Evolutionary conservation across 2,888 invertebrate species (phyloP).

Genomic region (Lacanobia wlatinum): DNA sequence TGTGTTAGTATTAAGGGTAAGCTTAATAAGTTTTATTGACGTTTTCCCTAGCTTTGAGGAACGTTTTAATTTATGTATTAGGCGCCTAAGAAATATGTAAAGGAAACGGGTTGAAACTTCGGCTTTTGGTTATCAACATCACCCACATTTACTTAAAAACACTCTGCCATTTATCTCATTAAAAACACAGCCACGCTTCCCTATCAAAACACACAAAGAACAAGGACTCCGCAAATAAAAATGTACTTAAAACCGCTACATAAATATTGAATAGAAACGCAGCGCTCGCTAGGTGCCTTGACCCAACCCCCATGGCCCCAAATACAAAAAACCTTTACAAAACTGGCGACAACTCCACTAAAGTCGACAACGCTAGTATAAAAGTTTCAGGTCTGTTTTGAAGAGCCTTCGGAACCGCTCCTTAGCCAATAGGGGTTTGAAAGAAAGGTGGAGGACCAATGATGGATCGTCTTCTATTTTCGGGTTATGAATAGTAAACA

Average conservation of each 20-base stretch:
- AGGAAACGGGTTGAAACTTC: background rate
- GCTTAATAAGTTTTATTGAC: slow-evolving; percentile 23
- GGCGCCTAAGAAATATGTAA: background rate
- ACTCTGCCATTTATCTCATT: too few species aligned
- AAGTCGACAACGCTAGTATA: slow-evolving; percentile 42
- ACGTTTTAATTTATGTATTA: background rate
- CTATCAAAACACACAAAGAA: background rate
- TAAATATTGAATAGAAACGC: slow-evolving; percentile 39
- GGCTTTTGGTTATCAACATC: background rate
- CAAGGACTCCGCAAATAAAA: slow-evolving; percentile 16
- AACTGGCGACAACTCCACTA: slow-evolving; percentile 28
- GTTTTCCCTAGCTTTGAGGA: slow-evolving; percentile 6
- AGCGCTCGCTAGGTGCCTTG: slow-evolving; percentile 33
- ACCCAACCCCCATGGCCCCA: slow-evolving; percentile 33
- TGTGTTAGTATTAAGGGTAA: background rate
- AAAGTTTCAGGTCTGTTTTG: slow-evolving; percentile 49
- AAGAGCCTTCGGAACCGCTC: slow-evolving; percentile 26
- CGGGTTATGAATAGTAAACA: slow-evolving; percentile 31
- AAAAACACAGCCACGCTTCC: too few species aligned
- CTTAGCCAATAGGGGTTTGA: slow-evolving; percentile 13
- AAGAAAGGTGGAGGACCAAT: slow-evolving; percentile 19
- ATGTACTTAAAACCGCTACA: background rate
- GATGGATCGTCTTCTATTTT: slow-evolving; percentile 41
- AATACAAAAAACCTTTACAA: slow-evolving; percentile 38
- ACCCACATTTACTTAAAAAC: background rate